These are phyloP conservation scores for Tetraodon nigroviridis DNA, from an alignment of 2,113 vertebrate species.

Conservation along the genomic window DNA sequence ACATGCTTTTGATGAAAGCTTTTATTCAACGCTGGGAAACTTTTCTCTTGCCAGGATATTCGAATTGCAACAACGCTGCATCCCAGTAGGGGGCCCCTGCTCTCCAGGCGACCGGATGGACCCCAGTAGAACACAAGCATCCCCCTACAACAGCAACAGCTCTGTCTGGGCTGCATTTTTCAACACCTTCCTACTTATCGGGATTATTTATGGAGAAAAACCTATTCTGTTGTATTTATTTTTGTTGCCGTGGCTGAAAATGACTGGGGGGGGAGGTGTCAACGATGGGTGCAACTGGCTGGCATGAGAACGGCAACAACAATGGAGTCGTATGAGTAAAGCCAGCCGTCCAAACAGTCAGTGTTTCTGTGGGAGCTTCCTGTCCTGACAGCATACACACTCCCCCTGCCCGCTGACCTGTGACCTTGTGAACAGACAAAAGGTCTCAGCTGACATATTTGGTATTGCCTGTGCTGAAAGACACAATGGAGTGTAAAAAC, in stretches of 20 bases:
- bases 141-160: slow-evolving; percentile 11
- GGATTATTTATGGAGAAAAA: slow-evolving; percentile 18
- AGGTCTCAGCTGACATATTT: slow-evolving; percentile 29
- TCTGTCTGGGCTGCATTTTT: slow-evolving; percentile 16
- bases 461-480: slow-evolving; percentile 1
- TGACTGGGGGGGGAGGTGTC: neutral
- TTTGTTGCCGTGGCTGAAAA: slow-evolving; percentile 18
- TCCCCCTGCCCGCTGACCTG: slow-evolving; percentile 29
- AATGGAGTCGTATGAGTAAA: slow-evolving; percentile 43
- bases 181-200: slow-evolving; percentile 28
- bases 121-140: slow-evolving; percentile 2
- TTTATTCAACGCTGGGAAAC: no score
- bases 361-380: slow-evolving; percentile 43
- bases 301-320: slow-evolving; percentile 50
- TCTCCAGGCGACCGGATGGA: slow-evolving; percentile 12
- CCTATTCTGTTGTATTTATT: slow-evolving; percentile 20
- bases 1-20: no score
- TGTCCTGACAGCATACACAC: slow-evolving; percentile 18
- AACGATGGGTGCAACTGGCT: slow-evolving; percentile 22
- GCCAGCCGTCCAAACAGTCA: slow-evolving; percentile 7
- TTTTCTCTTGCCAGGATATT: neutral
- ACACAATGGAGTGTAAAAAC: neutral
- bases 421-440: slow-evolving; percentile 42
- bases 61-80: slow-evolving; percentile 25
- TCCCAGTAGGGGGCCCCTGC: slow-evolving; percentile 60